phyloP scores from a whole-genome alignment of 1,140 invertebrate genomes.

The Trachelipus rathkii region DNA sequence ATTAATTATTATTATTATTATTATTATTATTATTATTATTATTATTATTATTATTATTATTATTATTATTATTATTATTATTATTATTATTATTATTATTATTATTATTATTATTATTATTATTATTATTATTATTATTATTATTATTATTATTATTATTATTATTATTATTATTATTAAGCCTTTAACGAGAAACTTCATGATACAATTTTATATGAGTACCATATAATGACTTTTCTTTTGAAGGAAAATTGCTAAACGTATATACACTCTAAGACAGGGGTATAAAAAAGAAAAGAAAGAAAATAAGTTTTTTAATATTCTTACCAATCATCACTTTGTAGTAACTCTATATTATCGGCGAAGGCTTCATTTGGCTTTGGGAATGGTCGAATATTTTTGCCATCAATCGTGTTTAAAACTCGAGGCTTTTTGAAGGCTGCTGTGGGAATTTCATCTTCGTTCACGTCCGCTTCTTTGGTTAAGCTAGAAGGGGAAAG shows the following conservation, averaged over 20 bases:
- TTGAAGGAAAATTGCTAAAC: no score
- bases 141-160: conserved; percentile 15
- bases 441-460: neutral
- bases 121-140: conserved; percentile 15
- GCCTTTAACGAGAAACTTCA: neutral
- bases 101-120: conserved; percentile 11
- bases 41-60: conserved; percentile 11
- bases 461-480: neutral
- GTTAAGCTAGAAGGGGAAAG: conserved; percentile 6
- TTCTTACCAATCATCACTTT: conserved; percentile 4
- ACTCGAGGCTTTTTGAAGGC: neutral
- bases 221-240: no score
- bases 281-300: no score
- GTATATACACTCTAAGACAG: no score
- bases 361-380: neutral
- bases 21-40: conserved; percentile 11
- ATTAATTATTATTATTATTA: conserved; percentile 11
- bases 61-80: conserved; percentile 11
- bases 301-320: no score
- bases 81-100: conserved; percentile 11
- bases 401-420: neutral
- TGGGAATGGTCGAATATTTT: neutral
- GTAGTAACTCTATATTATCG: neutral
- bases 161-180: conserved; percentile 8
- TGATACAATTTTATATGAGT: no score